Evolutionary conservation across 2,888 invertebrate genomes (phyloP).

Genomic region (Tinea pellionella): DNA sequence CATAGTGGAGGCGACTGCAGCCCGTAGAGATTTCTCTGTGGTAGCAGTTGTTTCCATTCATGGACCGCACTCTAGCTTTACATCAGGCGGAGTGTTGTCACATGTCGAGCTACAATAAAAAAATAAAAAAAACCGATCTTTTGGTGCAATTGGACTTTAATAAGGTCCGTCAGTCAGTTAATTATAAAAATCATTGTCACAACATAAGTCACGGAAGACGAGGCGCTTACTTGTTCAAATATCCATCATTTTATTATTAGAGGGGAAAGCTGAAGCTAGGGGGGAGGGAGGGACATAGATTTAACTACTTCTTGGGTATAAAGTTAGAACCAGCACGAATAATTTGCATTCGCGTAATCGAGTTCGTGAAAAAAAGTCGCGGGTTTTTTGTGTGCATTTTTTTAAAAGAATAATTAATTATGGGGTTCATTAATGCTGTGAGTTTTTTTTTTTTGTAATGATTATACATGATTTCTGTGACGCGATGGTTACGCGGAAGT

Average conservation of each 20-base stretch:
- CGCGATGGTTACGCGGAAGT: too few species aligned
- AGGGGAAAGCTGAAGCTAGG: neutral
- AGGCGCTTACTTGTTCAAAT: neutral
- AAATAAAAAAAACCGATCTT: too few species aligned
- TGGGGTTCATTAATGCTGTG: conserved; percentile 7
- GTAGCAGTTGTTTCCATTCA: too few species aligned
- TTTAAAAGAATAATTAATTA: neutral
- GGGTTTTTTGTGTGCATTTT: neutral
- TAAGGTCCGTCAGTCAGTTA: too few species aligned
- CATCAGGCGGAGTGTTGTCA: too few species aligned
- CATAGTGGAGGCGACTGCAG: too few species aligned
- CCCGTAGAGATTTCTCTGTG: too few species aligned
- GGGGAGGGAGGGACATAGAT: conserved; percentile 24
- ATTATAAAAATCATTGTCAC: neutral
- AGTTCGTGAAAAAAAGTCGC: conserved; percentile 17
- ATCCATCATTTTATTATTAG: neutral
- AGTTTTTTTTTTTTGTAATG: neutral
- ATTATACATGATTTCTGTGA: too few species aligned
- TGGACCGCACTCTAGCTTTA: too few species aligned
- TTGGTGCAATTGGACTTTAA: too few species aligned
- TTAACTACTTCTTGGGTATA: conserved; percentile 54
- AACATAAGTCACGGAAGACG: conserved; percentile 2
- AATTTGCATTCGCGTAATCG: conserved; percentile 33
- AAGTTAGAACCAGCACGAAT: conserved; percentile 30
- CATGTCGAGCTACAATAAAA: too few species aligned